These are phyloP conservation scores for Recurvirostra avosetta DNA, from an alignment of 2,113 vertebrate genomes.

Conservation along the genomic window DNA sequence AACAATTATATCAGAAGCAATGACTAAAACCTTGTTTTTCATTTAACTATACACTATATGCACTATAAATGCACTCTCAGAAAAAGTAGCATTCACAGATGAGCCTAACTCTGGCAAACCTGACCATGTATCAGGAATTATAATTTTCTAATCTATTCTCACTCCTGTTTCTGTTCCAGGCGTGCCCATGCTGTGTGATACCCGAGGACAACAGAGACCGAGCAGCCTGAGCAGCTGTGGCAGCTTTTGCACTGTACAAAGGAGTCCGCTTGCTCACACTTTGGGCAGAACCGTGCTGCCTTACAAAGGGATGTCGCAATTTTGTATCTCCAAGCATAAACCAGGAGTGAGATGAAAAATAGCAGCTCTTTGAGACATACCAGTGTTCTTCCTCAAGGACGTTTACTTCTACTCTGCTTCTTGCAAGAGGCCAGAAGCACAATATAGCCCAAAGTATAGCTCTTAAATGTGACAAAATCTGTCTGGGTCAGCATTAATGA, in stretches of 20 bases:
- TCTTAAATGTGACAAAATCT: neutral
- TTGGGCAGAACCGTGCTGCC: neutral
- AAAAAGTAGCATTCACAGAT: neutral
- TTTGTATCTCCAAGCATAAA: neutral
- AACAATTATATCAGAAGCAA: neutral
- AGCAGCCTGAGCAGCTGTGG: rapidly evolving
- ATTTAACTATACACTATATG: neutral
- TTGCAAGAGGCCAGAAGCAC: neutral
- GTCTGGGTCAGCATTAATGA: neutral
- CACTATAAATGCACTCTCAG: neutral
- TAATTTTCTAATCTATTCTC: neutral
- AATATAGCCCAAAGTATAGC: neutral
- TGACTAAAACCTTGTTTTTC: neutral
- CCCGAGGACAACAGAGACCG: neutral
- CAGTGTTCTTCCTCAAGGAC: neutral
- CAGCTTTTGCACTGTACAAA: neutral
- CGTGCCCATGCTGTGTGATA: rapidly evolving
- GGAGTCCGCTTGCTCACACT: neutral
- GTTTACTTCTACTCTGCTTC: neutral
- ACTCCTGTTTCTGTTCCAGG: neutral
- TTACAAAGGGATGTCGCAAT: rapidly evolving
- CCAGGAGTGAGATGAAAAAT: neutral
- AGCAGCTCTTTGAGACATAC: neutral
- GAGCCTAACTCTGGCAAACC: neutral
- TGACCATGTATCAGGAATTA: neutral